Evolutionary conservation across 2,888 invertebrate genomes (phyloP), one percentile per base, ranked within the genome.

Genomic region (Dolichomitus sp.): DNA sequence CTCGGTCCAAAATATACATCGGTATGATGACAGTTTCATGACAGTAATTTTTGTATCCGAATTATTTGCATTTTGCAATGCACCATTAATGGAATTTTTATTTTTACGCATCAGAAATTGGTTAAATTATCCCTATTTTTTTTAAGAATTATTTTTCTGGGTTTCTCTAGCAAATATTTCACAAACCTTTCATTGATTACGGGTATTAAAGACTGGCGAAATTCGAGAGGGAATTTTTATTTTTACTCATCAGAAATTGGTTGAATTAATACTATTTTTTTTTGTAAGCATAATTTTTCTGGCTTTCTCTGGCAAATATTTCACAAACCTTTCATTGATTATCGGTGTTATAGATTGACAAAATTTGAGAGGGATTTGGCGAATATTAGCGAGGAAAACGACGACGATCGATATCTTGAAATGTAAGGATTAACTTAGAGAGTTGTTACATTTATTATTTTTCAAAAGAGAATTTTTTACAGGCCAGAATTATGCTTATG

Each of bases 281-380:
- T 7, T 23, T 23, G 23, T 23, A 23, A 23, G 12, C n/a, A 33
- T 59, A 17, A 33, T 63, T 37, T 42, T 30, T n/a, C n/a, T 40
- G 14, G 50, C 2, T 30, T 12, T 33, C n/a, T 17, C 17, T n/a
- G 12, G 17, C 57, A 30, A 42, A 66, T n/a, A 66, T 66, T 66
- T 50, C 33, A 27, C 14, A 33, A 14, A 23, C 2, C 19, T 50
- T n/a, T 4, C 6, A n/a, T 52, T 37, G 19, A 23, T 40, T 45
- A 14, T 79, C 45, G 7, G 7, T 68, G 42, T 80, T 70, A 11
- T 50, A 89, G 89, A 82, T 80, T 89, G 37, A 81, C 84, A 30
- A 80, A 83, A 12, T 89, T 87, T 33, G 65, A 61, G 52, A 84
- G 80, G 61, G 80, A 87, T 68, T 61, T 66, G 86, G 90, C 72